Conservation (phyloP, 2,113 vertebrate genomes). For the Centropus unirufus region DNA sequence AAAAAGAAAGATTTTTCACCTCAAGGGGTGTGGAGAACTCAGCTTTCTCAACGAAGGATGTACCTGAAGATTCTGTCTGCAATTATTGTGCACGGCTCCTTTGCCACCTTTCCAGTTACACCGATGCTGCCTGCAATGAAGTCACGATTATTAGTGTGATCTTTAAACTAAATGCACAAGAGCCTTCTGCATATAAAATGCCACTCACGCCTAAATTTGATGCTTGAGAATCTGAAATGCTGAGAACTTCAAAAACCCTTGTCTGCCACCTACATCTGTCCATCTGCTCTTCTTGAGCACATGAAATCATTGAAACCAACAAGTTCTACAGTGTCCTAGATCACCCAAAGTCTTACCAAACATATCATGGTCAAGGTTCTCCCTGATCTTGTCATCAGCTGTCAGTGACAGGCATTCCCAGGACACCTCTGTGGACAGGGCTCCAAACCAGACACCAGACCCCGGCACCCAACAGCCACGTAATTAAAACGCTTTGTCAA, state of each 20-base stretch:
- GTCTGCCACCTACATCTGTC: constrained; percentile 3
- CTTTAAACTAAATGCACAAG: not conserved
- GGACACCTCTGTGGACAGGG: not conserved
- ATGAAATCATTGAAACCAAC: not conserved
- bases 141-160: not conserved
- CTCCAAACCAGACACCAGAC: not conserved
- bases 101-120: not conserved
- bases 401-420: not conserved
- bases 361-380: not conserved
- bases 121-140: not conserved
- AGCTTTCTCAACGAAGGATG: not conserved
- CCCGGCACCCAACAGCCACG: not conserved
- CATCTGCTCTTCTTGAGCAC: not conserved
- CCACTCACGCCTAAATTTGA: not conserved
- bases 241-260: not conserved
- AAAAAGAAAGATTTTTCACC: not conserved
- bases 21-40: not conserved
- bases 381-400: not conserved
- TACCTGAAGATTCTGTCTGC: not conserved
- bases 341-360: not conserved
- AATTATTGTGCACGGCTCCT: not conserved
- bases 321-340: not conserved
- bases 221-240: not conserved
- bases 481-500: not conserved
- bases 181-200: not conserved